Evolutionary conservation across 1,140 invertebrate species (phyloP).

Genomic region (Plutomurus gul): DNA sequence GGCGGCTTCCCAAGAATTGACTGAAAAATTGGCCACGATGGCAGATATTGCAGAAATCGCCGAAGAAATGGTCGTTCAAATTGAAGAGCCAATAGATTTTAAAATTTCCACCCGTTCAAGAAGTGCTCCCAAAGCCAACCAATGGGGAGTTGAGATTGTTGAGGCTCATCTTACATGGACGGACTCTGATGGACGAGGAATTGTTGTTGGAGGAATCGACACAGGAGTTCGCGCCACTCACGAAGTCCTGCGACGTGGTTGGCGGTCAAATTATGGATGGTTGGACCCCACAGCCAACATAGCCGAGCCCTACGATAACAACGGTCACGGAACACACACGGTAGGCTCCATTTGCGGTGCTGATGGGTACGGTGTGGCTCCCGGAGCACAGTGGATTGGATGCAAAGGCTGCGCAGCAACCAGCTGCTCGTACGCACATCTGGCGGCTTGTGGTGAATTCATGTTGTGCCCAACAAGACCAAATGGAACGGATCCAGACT

Average conservation of each 20-base stretch:
- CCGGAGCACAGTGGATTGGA: conserved; percentile 21
- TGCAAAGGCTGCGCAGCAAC: neutral
- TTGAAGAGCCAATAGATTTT: neutral
- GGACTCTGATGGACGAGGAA: neutral
- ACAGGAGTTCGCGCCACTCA: conserved; percentile 23
- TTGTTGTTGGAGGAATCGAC: conserved; percentile 32
- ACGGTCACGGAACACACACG: conserved; percentile 23
- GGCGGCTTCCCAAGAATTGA: neutral
- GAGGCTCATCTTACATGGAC: conserved; percentile 7
- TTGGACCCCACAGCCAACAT: neutral
- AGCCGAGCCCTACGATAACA: neutral
- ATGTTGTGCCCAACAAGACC: conserved; percentile 25
- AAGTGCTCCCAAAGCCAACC: neutral
- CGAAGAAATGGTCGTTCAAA: conserved; percentile 1
- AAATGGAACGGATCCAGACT: neutral
- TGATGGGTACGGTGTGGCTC: conserved; percentile 20
- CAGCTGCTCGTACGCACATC: neutral
- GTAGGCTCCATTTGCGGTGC: neutral
- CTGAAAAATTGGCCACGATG: neutral
- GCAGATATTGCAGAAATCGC: neutral
- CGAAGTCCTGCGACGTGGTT: neutral
- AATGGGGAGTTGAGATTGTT: conserved; percentile 31
- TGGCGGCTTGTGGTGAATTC: conserved; percentile 28
- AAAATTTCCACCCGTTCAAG: neutral
- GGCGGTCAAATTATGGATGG: neutral